These are phyloP conservation scores for Thamnophis elegans DNA, from an alignment of 2,797 vertebrate genomes.

Conservation along the genomic window DNA sequence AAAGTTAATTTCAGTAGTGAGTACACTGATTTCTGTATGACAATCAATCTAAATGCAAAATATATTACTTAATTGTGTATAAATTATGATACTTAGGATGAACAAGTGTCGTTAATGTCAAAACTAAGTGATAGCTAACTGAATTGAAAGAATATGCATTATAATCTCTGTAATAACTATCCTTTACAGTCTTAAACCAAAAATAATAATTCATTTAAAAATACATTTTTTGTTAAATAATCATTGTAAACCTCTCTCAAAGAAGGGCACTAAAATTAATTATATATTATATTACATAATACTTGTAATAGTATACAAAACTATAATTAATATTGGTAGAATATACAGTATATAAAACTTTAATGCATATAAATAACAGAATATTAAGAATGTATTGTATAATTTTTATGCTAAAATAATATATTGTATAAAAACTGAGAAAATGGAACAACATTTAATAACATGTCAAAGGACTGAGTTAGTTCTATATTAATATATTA, in stretches of 20 bases:
- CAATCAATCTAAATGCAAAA: neutral
- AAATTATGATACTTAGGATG: neutral
- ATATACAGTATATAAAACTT: neutral
- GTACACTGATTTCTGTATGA: neutral
- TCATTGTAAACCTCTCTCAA: neutral
- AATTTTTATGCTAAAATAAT: neutral
- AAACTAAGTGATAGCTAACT: neutral
- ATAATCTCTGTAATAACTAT: neutral
- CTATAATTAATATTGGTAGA: neutral
- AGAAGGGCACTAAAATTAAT: neutral
- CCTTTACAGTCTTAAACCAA: neutral
- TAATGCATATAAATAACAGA: neutral
- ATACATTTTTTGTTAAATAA: neutral
- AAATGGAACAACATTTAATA: neutral
- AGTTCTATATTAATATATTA: neutral
- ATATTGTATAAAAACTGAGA: neutral
- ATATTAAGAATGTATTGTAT: neutral
- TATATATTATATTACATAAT: neutral
- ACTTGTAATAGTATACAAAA: neutral
- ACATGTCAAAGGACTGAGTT: neutral
- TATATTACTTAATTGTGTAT: neutral
- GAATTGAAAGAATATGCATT: neutral
- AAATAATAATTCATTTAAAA: neutral
- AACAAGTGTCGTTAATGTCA: neutral
- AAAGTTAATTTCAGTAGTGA: conserved; percentile 9